Evolutionary conservation across 2,888 invertebrate genomes (phyloP).

Genomic region (Meiosimyza decipiens): DNA sequence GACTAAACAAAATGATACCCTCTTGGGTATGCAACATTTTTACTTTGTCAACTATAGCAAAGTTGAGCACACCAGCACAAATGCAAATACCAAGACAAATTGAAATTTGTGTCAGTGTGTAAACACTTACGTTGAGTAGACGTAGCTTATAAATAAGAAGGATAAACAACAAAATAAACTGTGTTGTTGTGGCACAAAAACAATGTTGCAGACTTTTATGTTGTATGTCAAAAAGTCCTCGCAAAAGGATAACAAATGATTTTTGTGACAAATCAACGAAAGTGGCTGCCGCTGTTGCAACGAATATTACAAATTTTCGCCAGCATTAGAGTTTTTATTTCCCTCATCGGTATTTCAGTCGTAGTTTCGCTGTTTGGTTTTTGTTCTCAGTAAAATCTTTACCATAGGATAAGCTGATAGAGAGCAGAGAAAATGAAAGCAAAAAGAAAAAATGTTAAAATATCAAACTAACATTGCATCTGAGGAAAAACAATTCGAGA

Average conservation of each 20-base stretch:
- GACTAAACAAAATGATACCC: too few species aligned
- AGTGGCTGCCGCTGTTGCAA: background rate
- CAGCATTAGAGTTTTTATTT: background rate
- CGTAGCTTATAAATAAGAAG: background rate
- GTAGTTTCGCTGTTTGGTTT: background rate
- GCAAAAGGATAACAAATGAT: slow-evolving; percentile 11
- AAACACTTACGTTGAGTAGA: background rate
- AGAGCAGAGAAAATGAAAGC: too few species aligned
- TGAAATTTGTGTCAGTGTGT: slow-evolving; percentile 9
- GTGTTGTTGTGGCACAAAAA: too few species aligned
- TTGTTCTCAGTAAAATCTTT: too few species aligned
- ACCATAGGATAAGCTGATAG: too few species aligned
- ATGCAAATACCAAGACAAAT: background rate
- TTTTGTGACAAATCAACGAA: slow-evolving; percentile 11
- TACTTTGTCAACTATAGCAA: background rate
- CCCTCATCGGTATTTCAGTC: background rate
- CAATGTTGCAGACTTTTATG: too few species aligned
- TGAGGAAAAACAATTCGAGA: too few species aligned
- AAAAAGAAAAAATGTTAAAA: too few species aligned
- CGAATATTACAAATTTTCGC: background rate
- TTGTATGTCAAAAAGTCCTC: background rate
- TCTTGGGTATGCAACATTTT: too few species aligned
- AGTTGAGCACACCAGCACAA: background rate
- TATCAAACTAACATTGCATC: too few species aligned
- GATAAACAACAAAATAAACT: background rate